These are phyloP conservation scores for Idaea straminata DNA, from an alignment of 2,888 invertebrate species.

Conservation along the genomic window DNA sequence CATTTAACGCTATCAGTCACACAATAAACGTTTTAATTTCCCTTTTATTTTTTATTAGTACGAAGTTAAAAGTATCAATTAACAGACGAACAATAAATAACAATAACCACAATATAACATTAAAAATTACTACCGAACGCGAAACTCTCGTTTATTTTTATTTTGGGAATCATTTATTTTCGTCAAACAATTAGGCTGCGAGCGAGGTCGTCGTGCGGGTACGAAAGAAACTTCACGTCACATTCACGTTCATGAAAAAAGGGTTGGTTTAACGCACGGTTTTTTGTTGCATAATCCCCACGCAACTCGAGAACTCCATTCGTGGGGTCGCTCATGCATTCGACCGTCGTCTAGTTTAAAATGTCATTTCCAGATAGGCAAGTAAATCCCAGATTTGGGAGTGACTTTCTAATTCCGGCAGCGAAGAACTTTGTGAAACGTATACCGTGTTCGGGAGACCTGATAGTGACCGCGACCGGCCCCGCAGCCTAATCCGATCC, in stretches of 20 bases:
- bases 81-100: conserved; percentile 46
- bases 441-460: conserved; percentile 73
- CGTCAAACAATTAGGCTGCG: conserved; percentile 75
- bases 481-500: conserved; percentile 70
- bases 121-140: conserved; percentile 70
- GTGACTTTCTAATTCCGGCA: conserved; percentile 76
- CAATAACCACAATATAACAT: conserved; percentile 57
- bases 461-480: conserved; percentile 68
- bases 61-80: conserved; percentile 34
- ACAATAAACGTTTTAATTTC: not conserved
- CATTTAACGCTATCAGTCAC: conserved; percentile 26
- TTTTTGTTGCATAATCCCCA: conserved; percentile 70
- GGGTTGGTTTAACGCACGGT: conserved; percentile 63
- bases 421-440: conserved; percentile 76
- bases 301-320: conserved; percentile 51
- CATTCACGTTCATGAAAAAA: conserved; percentile 60
- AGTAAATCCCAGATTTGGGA: conserved; percentile 73
- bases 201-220: conserved; percentile 52
- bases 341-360: conserved; percentile 58
- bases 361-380: conserved; percentile 66
- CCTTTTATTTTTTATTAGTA: conserved; percentile 6
- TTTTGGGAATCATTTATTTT: conserved; percentile 77
- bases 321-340: conserved; percentile 43
- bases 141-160: conserved; percentile 75
- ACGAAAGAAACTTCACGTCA: conserved; percentile 70